Base-by-base conservation (phyloP, 2,113 vertebrate genomes). In the Amblyopsis rosae region DNA sequence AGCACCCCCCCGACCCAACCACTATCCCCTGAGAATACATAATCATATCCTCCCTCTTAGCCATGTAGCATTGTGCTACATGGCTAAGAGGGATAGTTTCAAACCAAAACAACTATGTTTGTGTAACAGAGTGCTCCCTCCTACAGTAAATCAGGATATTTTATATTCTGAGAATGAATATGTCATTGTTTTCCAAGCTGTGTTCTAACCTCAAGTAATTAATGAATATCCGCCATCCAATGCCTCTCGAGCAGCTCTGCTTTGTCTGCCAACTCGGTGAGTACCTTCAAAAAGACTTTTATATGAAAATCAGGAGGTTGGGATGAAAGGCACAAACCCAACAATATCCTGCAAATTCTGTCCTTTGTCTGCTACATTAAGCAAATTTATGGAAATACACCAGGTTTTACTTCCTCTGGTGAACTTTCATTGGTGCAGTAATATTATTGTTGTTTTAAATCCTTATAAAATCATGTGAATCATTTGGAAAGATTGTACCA, bases 341-440 rank as follows among this genome's bases (percentile, higher is more conserved):
- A 88, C 87, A 89, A 83, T 87, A 89, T 86, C 79, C 82, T 76
- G 84, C 85, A 84, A 87, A 89, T 85, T 82, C 58, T 74, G 65
- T 87, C 84, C 84, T 88, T 47, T 88, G 84, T 91, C 91, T 89
- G 85, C 81, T 91, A 86, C 90, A 92, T 93, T 93, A 93, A 85
- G 90, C 85, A 92, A 92, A 93, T 93, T 91, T 92, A 93, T 93
- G 90, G 79, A 90, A 91, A 93, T 91, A 70, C 56, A 55, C 60
- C 50, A 9, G 53, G 81, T 91, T 85, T 87, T 79, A 89, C 82
- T 87, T 88, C 82, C 59, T 47, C 19, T 85, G 88, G 80, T 88
- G 84, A 92, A 90, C 89, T 90, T 91, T 85, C 75, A 88, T 89
- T 90, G 80, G 87, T 76, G 81, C 64, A 72, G 82, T 79, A 80